Percentiles rank a stretch among this genome's conserved stretches.
Conservation (phyloP, 2,888 invertebrate genomes). For the Drosophila cognata region DNA sequence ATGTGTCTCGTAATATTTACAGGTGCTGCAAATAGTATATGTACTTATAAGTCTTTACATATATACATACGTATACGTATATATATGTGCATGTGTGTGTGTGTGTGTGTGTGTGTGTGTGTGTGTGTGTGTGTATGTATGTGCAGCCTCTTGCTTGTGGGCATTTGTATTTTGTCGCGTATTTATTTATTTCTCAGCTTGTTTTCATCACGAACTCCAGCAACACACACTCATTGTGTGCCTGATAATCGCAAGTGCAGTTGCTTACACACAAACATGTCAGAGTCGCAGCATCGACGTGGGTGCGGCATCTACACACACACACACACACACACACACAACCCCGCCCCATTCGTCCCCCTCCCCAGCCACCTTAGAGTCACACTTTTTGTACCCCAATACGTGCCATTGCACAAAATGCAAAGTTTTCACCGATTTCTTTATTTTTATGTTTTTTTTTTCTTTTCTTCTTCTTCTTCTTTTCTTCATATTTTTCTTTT, state of each 20-base stretch:
- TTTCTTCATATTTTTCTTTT: slow-evolving; percentile 7
- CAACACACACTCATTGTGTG: slow-evolving; percentile 9
- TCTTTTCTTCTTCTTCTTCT: slow-evolving; percentile 12
- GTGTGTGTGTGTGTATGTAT: background rate
- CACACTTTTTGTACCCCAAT: slow-evolving; percentile 30
- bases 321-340: background rate
- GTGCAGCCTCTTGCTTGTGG: slow-evolving; percentile 11
- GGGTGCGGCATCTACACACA: slow-evolving; percentile 41
- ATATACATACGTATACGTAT: background rate
- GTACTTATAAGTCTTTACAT: background rate
- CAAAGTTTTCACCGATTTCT: slow-evolving; percentile 55
- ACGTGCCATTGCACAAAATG: slow-evolving; percentile 65
- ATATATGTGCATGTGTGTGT: background rate
- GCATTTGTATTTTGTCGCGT: slow-evolving; percentile 44
- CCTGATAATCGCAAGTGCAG: slow-evolving; percentile 62
- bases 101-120: background rate
- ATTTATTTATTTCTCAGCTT: slow-evolving; percentile 45
- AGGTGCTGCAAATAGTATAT: slow-evolving; percentile 6
- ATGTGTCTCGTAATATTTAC: slow-evolving; percentile 3
- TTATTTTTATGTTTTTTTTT: slow-evolving; percentile 18
- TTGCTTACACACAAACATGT: slow-evolving; percentile 49
- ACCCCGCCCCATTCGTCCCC: background rate
- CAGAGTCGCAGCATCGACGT: slow-evolving; percentile 49
- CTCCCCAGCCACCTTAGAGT: background rate
- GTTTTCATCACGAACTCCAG: slow-evolving; percentile 55